A percentile compares a stretch with the other conserved stretches of the same genome.
phyloP scores from a whole-genome alignment of 2,113 vertebrate species.

The Empidonax alnorum region DNA sequence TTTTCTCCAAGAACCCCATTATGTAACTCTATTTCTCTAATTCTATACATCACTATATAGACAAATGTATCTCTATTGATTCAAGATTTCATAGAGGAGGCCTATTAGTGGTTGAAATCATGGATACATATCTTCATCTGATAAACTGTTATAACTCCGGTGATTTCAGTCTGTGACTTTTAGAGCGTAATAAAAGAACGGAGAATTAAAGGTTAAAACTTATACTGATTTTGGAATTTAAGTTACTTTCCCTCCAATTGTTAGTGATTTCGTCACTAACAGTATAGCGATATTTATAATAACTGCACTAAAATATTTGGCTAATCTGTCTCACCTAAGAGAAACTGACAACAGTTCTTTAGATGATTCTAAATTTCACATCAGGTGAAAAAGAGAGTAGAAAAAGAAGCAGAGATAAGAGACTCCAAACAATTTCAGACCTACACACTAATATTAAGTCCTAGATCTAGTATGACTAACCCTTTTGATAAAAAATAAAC shows the following conservation, averaged over 20 bases:
- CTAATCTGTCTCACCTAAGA: not conserved
- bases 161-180: not conserved
- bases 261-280: not conserved
- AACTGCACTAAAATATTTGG: not conserved
- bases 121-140: not conserved
- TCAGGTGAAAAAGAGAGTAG: not conserved
- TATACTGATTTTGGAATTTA: not conserved
- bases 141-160: not conserved
- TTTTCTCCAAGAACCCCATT: not conserved
- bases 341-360: not conserved
- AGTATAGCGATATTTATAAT: not conserved
- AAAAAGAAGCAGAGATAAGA: not conserved
- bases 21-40: not conserved
- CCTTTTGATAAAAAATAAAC: not conserved
- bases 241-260: not conserved
- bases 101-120: not conserved
- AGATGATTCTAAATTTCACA: not conserved
- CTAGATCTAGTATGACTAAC: not conserved
- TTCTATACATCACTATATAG: not conserved
- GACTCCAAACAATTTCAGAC: constrained; percentile 3
- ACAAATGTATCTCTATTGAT: not conserved
- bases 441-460: not conserved
- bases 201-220: not conserved
- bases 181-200: not conserved
- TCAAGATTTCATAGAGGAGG: not conserved